These are phyloP conservation scores for Eustalomyia histrio DNA, from an alignment of 2,888 invertebrate species.

Conservation along the genomic window DNA sequence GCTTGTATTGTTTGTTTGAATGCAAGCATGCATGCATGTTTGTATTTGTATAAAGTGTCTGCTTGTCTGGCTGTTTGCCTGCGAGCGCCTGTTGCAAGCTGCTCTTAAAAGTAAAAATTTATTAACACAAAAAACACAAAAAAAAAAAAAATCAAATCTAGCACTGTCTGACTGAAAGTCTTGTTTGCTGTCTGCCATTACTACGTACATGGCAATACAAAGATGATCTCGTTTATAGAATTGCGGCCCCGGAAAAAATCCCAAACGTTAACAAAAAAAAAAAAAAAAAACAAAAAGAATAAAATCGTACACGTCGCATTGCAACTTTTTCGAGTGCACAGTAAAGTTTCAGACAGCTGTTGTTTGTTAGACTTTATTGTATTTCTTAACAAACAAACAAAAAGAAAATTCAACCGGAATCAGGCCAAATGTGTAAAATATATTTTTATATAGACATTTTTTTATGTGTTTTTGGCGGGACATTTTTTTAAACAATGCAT, in stretches of 20 bases:
- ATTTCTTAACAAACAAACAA: slow-evolving; percentile 2
- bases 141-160: slow-evolving; percentile 44
- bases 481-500: not conserved
- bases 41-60: slow-evolving; percentile 56
- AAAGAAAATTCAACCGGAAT: slow-evolving; percentile 24
- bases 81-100: slow-evolving; percentile 64
- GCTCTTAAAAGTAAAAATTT: slow-evolving; percentile 39
- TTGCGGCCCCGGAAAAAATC: slow-evolving; percentile 50
- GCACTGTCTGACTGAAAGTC: slow-evolving; percentile 56
- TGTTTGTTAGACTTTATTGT: slow-evolving; percentile 38
- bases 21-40: slow-evolving; percentile 53
- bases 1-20: slow-evolving; percentile 52
- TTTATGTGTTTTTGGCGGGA: slow-evolving; percentile 42
- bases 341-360: slow-evolving; percentile 57
- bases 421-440: slow-evolving; percentile 56
- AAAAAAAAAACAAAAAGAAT: slow-evolving; percentile 13
- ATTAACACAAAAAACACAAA: not conserved
- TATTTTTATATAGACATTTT: not conserved
- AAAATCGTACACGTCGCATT: slow-evolving; percentile 59
- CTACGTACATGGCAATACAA: slow-evolving; percentile 29
- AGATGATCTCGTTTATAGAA: slow-evolving; percentile 52
- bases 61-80: slow-evolving; percentile 65
- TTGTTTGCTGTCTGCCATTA: slow-evolving; percentile 28
- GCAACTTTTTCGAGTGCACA: slow-evolving; percentile 62
- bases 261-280: slow-evolving; percentile 17